Base-by-base conservation (phyloP, 2,113 vertebrate species). In the Eubucco bourcierii region DNA sequence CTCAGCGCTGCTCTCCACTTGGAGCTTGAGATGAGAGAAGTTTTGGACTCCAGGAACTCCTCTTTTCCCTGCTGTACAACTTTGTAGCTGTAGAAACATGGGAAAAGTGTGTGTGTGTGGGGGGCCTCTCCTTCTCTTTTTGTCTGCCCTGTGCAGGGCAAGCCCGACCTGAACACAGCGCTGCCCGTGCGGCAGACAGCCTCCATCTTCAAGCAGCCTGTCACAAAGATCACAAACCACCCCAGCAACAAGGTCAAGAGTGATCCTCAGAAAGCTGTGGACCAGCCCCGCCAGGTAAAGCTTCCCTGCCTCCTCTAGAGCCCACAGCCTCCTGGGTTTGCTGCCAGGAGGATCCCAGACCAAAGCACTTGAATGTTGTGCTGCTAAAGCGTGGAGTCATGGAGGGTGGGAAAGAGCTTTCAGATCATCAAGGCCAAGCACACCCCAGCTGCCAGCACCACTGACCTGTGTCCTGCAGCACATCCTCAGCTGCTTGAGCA, bases 171-270 rank as follows among this genome's bases (percentile, higher is more conserved):
- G 94, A 99, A 99, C 96, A 99, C 99, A 0, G 99, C 99, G 1
- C 98, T 99, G 37, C 99, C 99, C 0, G 99, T 99, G 84, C 97
- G 99, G 87, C 99, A 99, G 97, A 99, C 99, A 0, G 99, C 99
- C 3, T 99, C 99, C 80, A 99, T 99, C 94, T 99, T 99, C 95
- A 99, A 99, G 80, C 99, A 99, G 61, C 99, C 99, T 0, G 99
- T 99, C 80, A 99, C 99, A 29, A 99, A 99, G 98, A 99, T 99
- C 90, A 99, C 99, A 50, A 99, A 99, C 97, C 99, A 99, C 88
- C 99, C 99, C 81, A 99, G 98, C 97, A 99, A 99, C 93, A 99
- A 99, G 97, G 99, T 99, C 80, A 99, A 99, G 97, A 99, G 99
- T 3, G 99, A 99, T 93, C 99, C 99, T 14, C 99, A 99, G 97